phyloP scores from a whole-genome alignment of 1,140 invertebrate genomes.

The Sinella curviseta region DNA sequence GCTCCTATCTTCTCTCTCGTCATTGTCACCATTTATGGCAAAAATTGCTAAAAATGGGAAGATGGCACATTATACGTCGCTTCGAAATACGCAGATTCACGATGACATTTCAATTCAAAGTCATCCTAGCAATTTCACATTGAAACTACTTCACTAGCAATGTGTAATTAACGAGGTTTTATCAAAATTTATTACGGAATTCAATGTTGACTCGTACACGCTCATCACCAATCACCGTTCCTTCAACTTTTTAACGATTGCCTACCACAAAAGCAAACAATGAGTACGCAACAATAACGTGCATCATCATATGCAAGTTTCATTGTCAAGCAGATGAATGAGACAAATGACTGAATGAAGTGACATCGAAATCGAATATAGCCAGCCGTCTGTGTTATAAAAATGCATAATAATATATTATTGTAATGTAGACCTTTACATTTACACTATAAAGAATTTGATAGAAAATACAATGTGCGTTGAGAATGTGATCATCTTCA shows the following conservation, averaged over 20 bases:
- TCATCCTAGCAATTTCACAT: neutral
- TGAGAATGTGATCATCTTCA: too few relatives aligned
- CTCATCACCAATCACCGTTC: neutral
- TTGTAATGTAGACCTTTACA: too few relatives aligned
- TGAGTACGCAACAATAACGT: neutral
- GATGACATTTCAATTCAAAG: conserved; percentile 19
- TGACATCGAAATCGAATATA: too few relatives aligned
- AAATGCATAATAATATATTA: too few relatives aligned
- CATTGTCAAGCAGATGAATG: neutral
- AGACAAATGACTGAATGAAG: too few relatives aligned
- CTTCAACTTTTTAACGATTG: neutral
- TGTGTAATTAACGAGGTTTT: neutral
- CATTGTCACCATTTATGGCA: neutral
- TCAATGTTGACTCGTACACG: neutral
- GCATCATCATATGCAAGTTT: neutral
- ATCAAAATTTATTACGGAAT: neutral
- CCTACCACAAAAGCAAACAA: neutral
- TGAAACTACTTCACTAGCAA: neutral
- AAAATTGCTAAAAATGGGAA: conserved; percentile 1
- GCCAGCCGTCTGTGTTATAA: too few relatives aligned
- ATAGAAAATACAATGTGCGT: too few relatives aligned
- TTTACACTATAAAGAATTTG: too few relatives aligned
- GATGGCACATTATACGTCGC: neutral
- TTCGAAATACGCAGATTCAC: neutral
- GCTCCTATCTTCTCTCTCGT: neutral